These are phyloP conservation scores for Pangasius macronema DNA, from an alignment of 2,797 vertebrate genomes.

Conservation along the genomic window DNA sequence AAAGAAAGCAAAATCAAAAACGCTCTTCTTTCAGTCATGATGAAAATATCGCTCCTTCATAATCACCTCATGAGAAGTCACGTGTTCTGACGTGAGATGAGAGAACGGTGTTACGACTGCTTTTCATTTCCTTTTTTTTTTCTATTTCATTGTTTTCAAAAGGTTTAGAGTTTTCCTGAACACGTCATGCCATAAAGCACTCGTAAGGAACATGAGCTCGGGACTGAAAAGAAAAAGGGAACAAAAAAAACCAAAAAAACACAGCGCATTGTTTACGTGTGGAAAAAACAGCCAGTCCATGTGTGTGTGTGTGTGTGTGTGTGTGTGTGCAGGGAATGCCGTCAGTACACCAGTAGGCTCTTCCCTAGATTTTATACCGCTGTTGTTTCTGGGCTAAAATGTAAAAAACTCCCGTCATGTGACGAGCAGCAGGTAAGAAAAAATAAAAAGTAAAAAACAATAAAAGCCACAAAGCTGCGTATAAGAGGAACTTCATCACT, in stretches of 20 bases:
- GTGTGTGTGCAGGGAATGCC: too few relatives aligned
- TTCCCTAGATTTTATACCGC: too few relatives aligned
- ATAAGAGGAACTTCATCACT: slow-evolving; percentile 32
- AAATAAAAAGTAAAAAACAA: background rate
- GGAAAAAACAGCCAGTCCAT: background rate
- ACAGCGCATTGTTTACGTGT: background rate
- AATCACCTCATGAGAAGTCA: background rate
- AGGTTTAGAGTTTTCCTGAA: background rate
- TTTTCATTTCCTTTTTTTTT: background rate
- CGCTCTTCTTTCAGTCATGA: background rate
- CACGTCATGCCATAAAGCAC: background rate
- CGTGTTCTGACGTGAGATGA: background rate
- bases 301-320: too few relatives aligned
- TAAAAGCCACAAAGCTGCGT: background rate
- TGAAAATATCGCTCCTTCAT: background rate
- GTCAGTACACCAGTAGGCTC: too few relatives aligned
- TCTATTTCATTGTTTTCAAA: background rate
- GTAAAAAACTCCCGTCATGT: background rate
- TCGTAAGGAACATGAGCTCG: background rate
- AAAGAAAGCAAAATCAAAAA: background rate
- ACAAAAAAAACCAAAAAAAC: background rate
- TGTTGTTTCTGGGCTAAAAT: background rate
- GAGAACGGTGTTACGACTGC: background rate
- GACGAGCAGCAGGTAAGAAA: background rate
- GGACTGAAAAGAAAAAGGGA: background rate